phyloP scores from a whole-genome alignment of 2,797 vertebrate genomes.

The Sternarchorhynchus goeldii region DNA sequence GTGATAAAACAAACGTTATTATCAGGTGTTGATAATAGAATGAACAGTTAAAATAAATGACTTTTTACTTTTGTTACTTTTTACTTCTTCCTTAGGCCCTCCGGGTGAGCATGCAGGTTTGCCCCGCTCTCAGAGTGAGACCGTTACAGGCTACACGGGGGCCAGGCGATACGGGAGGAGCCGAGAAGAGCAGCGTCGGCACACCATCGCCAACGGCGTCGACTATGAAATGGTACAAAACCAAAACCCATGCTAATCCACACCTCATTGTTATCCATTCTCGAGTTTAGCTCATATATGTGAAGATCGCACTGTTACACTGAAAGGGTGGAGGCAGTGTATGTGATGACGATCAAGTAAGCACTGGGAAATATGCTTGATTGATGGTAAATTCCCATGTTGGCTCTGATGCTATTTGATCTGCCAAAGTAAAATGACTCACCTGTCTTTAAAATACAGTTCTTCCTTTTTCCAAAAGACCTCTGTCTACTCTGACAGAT shows the following conservation, averaged over 20 bases:
- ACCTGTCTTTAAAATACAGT: too few species aligned
- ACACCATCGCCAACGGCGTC: constrained; percentile 90
- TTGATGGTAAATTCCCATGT: not conserved
- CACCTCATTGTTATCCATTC: not conserved
- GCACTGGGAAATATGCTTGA: not conserved
- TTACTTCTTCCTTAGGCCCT: constrained; percentile 45
- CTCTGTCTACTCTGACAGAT: too few species aligned
- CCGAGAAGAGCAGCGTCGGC: constrained; percentile 83
- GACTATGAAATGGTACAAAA: constrained; percentile 88
- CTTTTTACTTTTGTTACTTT: not conserved
- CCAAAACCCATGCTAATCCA: not conserved
- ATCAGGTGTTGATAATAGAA: too few species aligned
- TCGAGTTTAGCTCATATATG: not conserved
- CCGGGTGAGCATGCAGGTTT: constrained; percentile 68
- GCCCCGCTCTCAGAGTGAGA: constrained; percentile 78
- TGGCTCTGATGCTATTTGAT: not conserved
- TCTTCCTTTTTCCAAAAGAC: too few species aligned
- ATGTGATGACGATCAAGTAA: not conserved
- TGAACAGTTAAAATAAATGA: not conserved
- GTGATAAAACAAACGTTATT: not conserved
- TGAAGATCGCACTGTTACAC: not conserved
- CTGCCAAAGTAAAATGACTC: too few species aligned
- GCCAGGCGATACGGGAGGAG: constrained; percentile 72
- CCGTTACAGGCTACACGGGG: constrained; percentile 66
- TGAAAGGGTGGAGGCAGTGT: not conserved